Evolutionary conservation across 2,888 invertebrate genomes (phyloP), one percentile per base, ranked within the genome.

Genomic region (Netelia virgata): DNA sequence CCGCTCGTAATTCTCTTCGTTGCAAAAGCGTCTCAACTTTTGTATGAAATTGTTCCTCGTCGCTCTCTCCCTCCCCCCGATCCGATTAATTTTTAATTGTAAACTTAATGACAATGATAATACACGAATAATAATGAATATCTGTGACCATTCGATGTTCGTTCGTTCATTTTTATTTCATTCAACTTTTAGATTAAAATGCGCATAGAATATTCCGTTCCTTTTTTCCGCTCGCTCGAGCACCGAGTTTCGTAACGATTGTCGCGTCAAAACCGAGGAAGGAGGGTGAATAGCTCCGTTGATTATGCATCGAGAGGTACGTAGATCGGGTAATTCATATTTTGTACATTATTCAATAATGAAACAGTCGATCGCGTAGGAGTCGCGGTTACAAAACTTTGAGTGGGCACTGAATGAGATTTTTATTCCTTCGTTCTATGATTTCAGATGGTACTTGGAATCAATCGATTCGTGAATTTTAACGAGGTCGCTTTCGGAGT

Each of bases 1-100:
- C 64, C 47, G 64, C 64, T 59, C 79, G 28, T 64, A 66, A 64
- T 28, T 57, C 68, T n/a, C 43, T 57, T 23, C 59, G 18, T 66
- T 63, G 18, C 2, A 16, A 61, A 70, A 69, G 36, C 47, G 72
- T 74, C 80, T 73, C 50, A 73, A 73, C 43, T 81, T 81, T 81
- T 81, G 68, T 81, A 81, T 63, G 50, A 53, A 81, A 81, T 41
- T 68, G 68, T 57, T 73, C 80, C 64, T 55, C 70, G 61, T n/a
- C 69, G 57, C 59, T 53, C 20, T 43, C 20, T 50, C 47, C 8
- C 47, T 10, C 47, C 36, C 47, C 47, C 18, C 20, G n/a, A 43
- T n/a, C 28, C 72, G 43, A 74, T 74, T 69, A 18, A 74, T 59
- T 61, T 66, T 70, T 59, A 79, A 66, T 23, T 50, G 66, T 73